These are phyloP conservation scores for Melanostoma scalare DNA, from an alignment of 2,888 invertebrate genomes.

Conservation along the genomic window DNA sequence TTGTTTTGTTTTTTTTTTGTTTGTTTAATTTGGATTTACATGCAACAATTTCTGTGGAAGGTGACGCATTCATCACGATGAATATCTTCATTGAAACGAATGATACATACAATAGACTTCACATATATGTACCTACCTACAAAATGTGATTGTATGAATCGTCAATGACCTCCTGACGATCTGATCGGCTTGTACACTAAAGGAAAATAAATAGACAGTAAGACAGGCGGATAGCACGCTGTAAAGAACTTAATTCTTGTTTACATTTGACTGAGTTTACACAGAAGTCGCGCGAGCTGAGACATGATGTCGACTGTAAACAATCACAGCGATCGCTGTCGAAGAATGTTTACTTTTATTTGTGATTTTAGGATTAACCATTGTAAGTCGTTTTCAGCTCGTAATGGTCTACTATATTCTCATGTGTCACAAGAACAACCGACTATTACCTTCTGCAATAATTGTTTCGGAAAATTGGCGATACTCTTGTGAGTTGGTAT, in stretches of 20 bases:
- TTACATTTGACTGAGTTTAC: constrained; percentile 46
- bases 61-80: constrained; percentile 50
- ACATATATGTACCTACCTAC: not conserved
- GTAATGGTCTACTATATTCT: not conserved
- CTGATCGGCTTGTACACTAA: constrained; percentile 8
- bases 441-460: too few species aligned
- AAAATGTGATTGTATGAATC: constrained; percentile 11
- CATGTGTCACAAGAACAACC: too few species aligned
- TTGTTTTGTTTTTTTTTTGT: constrained; percentile 8
- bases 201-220: not conserved
- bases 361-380: constrained; percentile 18
- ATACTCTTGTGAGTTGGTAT: too few species aligned
- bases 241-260: constrained; percentile 34
- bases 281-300: constrained; percentile 55
- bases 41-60: constrained; percentile 49
- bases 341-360: constrained; percentile 36
- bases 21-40: constrained; percentile 54
- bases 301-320: constrained; percentile 47
- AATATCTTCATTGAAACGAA: constrained; percentile 49
- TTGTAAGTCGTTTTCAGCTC: constrained; percentile 1
- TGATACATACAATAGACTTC: constrained; percentile 36
- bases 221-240: constrained; percentile 5
- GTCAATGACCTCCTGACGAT: not conserved
- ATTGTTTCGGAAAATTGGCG: too few species aligned
- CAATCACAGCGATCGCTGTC: constrained; percentile 19